These are phyloP conservation scores for Melanerpes aurifrons DNA, from an alignment of 2,113 vertebrate species.

Conservation along the genomic window DNA sequence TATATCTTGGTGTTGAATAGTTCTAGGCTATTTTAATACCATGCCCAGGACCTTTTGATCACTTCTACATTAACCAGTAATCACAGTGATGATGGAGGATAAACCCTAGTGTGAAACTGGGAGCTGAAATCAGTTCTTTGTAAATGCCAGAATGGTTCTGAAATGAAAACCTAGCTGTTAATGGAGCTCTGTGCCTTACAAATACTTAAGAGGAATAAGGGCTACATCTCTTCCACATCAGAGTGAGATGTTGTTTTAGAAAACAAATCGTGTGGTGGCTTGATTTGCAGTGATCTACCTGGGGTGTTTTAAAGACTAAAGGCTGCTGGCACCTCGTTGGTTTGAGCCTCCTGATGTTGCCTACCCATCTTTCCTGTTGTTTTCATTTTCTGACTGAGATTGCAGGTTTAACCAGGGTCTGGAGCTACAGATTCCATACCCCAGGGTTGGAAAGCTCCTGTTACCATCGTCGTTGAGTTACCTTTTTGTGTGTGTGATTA, in stretches of 20 bases:
- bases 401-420: not conserved
- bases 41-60: constrained; percentile 33
- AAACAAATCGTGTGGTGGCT: not conserved
- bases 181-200: not conserved
- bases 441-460: not conserved
- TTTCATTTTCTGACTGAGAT: not conserved
- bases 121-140: constrained; percentile 11
- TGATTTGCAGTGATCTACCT: not conserved
- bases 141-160: constrained; percentile 46
- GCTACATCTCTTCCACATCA: not conserved
- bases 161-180: constrained; percentile 53
- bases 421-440: not conserved
- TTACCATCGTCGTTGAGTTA: not conserved
- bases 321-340: not conserved
- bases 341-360: not conserved
- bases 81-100: constrained; percentile 23
- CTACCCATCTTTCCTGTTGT: not conserved
- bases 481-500: not conserved
- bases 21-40: constrained; percentile 16
- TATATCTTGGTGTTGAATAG: not conserved
- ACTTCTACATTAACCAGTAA: constrained; percentile 24
- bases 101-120: constrained; percentile 7
- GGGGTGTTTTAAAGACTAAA: not conserved
- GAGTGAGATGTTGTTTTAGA: constrained; percentile 29
- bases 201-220: constrained; percentile 48